Conservation (phyloP, 1,140 invertebrate genomes). For the Bombus confusus region DNA sequence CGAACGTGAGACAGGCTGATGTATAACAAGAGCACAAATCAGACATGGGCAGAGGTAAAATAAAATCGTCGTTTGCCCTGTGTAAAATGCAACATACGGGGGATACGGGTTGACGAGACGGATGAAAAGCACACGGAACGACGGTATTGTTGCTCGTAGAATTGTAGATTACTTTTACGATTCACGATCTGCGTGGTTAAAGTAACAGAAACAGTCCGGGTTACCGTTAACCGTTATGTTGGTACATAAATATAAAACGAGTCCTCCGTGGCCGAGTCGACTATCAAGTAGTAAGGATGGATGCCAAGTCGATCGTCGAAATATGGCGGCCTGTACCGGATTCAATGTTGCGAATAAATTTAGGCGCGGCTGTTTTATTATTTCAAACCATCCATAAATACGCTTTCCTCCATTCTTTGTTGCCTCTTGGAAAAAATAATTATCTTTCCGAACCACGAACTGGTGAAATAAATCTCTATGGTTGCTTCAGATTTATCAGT, state of each 20-base stretch:
- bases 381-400: constrained; percentile 6
- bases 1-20: background rate
- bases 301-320: constrained; percentile 57
- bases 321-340: constrained; percentile 19
- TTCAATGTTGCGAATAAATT: constrained; percentile 39
- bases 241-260: constrained; percentile 59
- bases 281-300: constrained; percentile 65
- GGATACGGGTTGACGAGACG: background rate
- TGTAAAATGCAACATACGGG: background rate
- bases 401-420: background rate
- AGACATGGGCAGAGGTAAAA: background rate
- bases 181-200: constrained; percentile 43
- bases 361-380: constrained; percentile 14
- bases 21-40: background rate
- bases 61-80: background rate
- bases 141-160: constrained; percentile 39
- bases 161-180: constrained; percentile 51
- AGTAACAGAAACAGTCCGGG: constrained; percentile 42
- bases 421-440: background rate
- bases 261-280: constrained; percentile 52
- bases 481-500: too few relatives aligned
- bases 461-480: too few relatives aligned
- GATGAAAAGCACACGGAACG: background rate
- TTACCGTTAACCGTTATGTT: constrained; percentile 50
- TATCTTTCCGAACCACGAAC: background rate